phyloP scores from a whole-genome alignment of 2,797 vertebrate species.

The Basileuterus tristriatus region DNA sequence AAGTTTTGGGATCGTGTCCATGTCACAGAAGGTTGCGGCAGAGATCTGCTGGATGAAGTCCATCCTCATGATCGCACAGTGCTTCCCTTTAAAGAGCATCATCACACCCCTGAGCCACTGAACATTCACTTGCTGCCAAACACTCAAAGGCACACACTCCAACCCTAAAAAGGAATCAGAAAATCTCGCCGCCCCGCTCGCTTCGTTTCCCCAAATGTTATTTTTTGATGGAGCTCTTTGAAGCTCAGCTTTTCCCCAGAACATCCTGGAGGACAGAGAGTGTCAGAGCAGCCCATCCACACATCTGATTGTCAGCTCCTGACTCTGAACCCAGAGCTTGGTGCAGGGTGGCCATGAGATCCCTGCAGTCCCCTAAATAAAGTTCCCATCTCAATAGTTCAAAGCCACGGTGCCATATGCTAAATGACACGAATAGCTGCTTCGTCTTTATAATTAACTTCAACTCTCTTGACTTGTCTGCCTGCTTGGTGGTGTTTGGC shows the following conservation, averaged over 20 bases:
- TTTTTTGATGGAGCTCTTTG: not conserved
- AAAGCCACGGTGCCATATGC: not conserved
- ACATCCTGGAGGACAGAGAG: not conserved
- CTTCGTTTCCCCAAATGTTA: not conserved
- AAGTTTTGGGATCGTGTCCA: not conserved
- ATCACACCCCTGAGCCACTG: not conserved
- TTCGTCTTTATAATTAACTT: slow-evolving; percentile 11
- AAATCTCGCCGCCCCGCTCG: not conserved
- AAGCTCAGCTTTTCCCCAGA: not conserved
- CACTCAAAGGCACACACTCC: not conserved
- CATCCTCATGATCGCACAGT: not conserved
- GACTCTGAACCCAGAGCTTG: not conserved
- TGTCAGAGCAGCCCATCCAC: not conserved
- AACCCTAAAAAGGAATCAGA: slow-evolving; percentile 9
- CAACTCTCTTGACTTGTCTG: not conserved
- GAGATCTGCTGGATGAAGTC: not conserved
- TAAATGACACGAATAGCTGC: not conserved
- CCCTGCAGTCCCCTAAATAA: not conserved
- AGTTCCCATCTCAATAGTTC: not conserved
- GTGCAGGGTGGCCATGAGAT: not conserved
- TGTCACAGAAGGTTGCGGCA: not conserved
- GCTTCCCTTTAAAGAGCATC: slow-evolving; percentile 17
- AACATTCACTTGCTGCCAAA: not conserved
- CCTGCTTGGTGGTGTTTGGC: not conserved
- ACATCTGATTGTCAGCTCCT: not conserved